Base-by-base conservation (phyloP, 2,113 vertebrate species). In the Donacobius atricapilla region DNA sequence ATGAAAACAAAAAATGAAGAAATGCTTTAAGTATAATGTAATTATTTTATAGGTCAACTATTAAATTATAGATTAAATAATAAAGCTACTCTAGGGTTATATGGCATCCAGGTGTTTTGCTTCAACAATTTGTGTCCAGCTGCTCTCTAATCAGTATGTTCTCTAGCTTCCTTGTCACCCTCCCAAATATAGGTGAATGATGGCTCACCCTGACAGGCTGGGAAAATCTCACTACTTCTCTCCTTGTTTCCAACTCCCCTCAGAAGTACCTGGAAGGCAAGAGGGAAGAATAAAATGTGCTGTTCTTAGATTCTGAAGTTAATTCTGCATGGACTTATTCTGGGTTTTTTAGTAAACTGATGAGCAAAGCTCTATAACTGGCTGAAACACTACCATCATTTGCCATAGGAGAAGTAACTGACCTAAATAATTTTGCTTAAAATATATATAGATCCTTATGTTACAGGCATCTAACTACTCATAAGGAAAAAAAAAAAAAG, bases 1-100 rank as follows among this genome's bases (percentile, higher is more conserved):
- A 97, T 97, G 97, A 94, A 96, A 96, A 94, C 93, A 88, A 96
- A 97, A 96, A 97, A 97, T 66, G 81, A 98, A 98, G 97, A 98
- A 98, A 97, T 98, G 94, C 95, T 98, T 88, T 98, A 98, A 98
- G 97, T 98, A 97, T 98, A 98, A 97, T 97, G 97, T 98, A 98
- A 98, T 98, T 98, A 98, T 98, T 98, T 98, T 98, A 98, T 98
- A 97, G 97, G 97, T 98, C 81, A 97, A 96, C 96, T 98, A 97
- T 96, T 98, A 98, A 98, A 98, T 98, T 98, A 98, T 98, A 98
- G 98, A 98, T 94, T 75, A 97, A 98, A 98, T 97, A 98, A 98
- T 98, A 98, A 98, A 98, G 95, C 96, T 98, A 87, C 96, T 97
- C 72, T 97, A 98, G 98, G 96, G 96, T 97, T 98, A 94, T 94